Conservation (phyloP, 2,888 invertebrate species). For the Gisinianus flammeolus region DNA sequence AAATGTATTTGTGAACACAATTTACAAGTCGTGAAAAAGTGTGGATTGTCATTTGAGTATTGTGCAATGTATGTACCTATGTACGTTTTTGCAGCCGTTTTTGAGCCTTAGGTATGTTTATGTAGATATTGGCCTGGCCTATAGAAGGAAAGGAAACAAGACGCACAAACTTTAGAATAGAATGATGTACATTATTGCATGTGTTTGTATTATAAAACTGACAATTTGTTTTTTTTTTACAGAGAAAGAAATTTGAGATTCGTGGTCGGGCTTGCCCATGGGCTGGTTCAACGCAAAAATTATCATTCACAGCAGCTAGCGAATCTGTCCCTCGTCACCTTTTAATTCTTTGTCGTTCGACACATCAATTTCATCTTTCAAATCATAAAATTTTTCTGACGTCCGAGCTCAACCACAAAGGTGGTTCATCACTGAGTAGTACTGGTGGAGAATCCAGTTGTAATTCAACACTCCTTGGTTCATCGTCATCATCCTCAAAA, state of each 20-base stretch:
- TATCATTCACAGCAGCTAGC: constrained; percentile 86
- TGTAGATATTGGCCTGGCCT: too few species aligned
- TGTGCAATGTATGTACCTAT: too few species aligned
- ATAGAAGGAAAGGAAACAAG: too few species aligned
- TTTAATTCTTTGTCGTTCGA: constrained; percentile 84
- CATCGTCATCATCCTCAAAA: constrained; percentile 34
- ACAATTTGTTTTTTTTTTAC: constrained; percentile 50
- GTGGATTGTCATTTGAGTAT: too few species aligned
- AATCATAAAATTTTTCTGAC: constrained; percentile 52
- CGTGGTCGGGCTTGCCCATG: constrained; percentile 77
- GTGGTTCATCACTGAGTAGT: constrained; percentile 20
- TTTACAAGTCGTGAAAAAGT: too few species aligned
- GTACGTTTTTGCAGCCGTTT: too few species aligned
- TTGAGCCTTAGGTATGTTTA: too few species aligned
- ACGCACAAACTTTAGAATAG: too few species aligned
- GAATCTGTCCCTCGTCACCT: constrained; percentile 94
- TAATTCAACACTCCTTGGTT: constrained; percentile 51
- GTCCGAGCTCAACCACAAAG: constrained; percentile 22
- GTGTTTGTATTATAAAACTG: background rate
- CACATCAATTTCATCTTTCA: constrained; percentile 86
- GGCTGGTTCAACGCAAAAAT: constrained; percentile 69
- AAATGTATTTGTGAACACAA: too few species aligned
- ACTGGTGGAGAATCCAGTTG: constrained; percentile 51
- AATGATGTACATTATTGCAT: too few species aligned
- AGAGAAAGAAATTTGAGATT: constrained; percentile 95